These are phyloP conservation scores for Pangasianodon hypophthalmus DNA, from an alignment of 2,113 vertebrate genomes.

Conservation along the genomic window DNA sequence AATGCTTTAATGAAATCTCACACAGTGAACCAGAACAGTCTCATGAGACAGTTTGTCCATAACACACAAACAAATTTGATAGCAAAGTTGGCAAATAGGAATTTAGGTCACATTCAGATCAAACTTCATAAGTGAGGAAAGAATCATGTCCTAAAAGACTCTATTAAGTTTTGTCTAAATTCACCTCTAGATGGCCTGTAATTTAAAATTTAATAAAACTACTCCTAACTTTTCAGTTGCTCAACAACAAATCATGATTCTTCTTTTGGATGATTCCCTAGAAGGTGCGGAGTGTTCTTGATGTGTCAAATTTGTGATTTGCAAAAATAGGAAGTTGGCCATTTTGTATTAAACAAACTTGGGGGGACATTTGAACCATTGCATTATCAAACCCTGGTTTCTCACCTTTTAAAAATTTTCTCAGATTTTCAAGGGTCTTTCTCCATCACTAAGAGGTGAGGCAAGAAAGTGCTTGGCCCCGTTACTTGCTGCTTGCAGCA, in stretches of 20 bases:
- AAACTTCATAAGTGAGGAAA: not conserved
- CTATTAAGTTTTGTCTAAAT: not conserved
- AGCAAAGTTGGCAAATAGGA: not conserved
- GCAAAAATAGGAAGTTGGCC: not conserved
- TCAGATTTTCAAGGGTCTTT: not conserved
- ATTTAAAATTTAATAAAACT: not conserved
- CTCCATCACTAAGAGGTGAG: not conserved
- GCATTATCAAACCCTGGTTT: not conserved
- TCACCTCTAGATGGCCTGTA: not conserved
- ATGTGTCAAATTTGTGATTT: not conserved
- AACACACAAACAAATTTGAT: not conserved
- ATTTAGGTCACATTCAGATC: not conserved
- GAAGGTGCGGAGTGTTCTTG: not conserved
- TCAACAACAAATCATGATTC: not conserved
- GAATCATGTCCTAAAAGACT: not conserved
- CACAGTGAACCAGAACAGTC: not conserved
- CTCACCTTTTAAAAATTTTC: not conserved
- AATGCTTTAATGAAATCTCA: not conserved
- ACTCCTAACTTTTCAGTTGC: not conserved
- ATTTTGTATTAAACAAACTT: not conserved
- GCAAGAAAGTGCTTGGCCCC: not conserved
- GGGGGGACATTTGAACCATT: not conserved
- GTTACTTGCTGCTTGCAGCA: not conserved
- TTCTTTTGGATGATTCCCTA: not conserved
- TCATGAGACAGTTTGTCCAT: not conserved